Percentiles rank a stretch among this genome's conserved stretches.
Evolutionary conservation across 2,888 invertebrate genomes (phyloP).

Genomic region (Drosophila aldrichi): DNA sequence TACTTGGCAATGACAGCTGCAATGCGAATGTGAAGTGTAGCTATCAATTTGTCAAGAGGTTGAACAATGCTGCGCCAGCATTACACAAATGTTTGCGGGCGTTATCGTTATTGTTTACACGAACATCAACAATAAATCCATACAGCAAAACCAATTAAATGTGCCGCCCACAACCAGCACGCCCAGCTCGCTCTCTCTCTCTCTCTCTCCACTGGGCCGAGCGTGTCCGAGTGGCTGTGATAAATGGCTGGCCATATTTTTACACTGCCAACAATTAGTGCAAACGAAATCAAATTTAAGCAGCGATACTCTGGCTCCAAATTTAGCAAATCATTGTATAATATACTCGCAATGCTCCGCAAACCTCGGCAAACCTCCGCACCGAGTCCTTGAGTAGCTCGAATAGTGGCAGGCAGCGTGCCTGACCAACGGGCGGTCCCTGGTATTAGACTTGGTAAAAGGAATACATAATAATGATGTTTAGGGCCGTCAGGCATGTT

Average conservation of each 20-base stretch:
- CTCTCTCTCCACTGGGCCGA: neutral
- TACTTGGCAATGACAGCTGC: constrained; percentile 25
- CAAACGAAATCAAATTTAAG: constrained; percentile 75
- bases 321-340: constrained; percentile 51
- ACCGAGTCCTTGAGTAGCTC: neutral
- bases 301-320: constrained; percentile 30
- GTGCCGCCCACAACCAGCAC: neutral
- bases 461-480: constrained; percentile 71
- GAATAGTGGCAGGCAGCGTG: neutral
- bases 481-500: constrained; percentile 49
- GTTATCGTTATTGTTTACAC: constrained; percentile 71
- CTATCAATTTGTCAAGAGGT: constrained; percentile 15
- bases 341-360: constrained; percentile 24
- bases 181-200: no score
- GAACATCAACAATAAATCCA: constrained; percentile 64
- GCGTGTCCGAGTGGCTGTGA: constrained; percentile 56
- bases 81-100: constrained; percentile 58
- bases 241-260: constrained; percentile 69
- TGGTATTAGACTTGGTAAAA: constrained; percentile 34
- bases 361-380: neutral
- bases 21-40: constrained; percentile 22
- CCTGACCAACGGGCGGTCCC: constrained; percentile 19
- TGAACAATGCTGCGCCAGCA: constrained; percentile 16
- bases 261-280: constrained; percentile 71
- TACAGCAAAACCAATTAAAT: constrained; percentile 53